A percentile compares a stretch with the other conserved stretches of the same genome.
phyloP scores from a whole-genome alignment of 2,797 vertebrate genomes.

The Gobionotothen gibberifrons region DNA sequence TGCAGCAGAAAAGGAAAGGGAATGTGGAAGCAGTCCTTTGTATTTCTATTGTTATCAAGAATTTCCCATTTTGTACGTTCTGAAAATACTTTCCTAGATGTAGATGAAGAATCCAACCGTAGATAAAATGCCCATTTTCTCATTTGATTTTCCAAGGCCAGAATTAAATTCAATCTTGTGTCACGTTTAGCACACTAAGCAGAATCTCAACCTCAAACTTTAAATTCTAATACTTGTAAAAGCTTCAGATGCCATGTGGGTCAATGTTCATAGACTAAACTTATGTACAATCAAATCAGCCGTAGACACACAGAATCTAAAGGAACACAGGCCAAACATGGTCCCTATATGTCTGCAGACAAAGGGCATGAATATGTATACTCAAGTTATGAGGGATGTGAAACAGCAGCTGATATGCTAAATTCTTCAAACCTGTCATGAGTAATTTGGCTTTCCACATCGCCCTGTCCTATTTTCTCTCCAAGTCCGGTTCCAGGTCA shows the following conservation, averaged over 20 bases:
- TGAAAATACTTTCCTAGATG: conserved; percentile 2
- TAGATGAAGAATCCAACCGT: not conserved
- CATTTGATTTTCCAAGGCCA: conserved; percentile 13
- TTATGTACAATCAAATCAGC: too few relatives aligned
- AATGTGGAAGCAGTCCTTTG: conserved; percentile 2
- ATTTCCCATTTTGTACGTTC: not conserved
- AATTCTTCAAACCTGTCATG: conserved; percentile 68
- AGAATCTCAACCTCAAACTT: conserved; percentile 20
- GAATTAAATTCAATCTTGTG: conserved; percentile 14
- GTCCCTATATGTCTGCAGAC: conserved; percentile 8
- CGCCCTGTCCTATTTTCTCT: conserved; percentile 70
- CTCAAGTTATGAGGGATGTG: conserved; percentile 30
- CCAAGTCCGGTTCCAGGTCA: conserved; percentile 75
- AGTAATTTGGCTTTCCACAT: conserved; percentile 62
- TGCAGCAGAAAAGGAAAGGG: not conserved
- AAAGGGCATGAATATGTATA: conserved; percentile 47
- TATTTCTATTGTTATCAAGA: not conserved
- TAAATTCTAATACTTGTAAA: conserved; percentile 22
- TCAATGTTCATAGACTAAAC: too few relatives aligned
- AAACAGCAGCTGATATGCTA: conserved; percentile 60
- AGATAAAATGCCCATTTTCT: conserved; percentile 22
- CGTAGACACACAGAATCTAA: not conserved
- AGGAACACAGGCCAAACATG: conserved; percentile 8
- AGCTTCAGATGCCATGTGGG: too few relatives aligned
- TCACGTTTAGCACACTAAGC: conserved; percentile 27